These are phyloP conservation scores for Metellina segmentata DNA, from an alignment of 2,888 invertebrate species.

Conservation along the genomic window DNA sequence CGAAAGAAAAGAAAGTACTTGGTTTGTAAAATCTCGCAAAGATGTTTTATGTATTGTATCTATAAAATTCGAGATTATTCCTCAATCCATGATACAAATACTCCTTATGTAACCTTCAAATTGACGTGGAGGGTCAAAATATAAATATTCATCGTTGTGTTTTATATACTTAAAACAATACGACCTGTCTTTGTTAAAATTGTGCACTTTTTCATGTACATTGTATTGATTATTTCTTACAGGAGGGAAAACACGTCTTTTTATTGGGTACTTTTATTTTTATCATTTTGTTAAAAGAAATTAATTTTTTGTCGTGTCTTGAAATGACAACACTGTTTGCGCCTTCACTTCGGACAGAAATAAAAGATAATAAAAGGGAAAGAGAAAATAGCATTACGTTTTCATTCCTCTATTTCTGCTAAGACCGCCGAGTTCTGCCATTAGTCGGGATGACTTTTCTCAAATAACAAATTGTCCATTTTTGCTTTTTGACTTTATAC, in stretches of 20 bases:
- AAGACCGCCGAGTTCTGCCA: background rate
- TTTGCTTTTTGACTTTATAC: conserved; percentile 1
- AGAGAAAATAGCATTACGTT: conserved; percentile 25
- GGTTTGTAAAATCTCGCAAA: no score
- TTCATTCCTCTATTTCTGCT: conserved; percentile 7
- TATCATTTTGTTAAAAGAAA: conserved; percentile 15
- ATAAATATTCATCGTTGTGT: background rate
- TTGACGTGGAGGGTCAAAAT: no score
- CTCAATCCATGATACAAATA: no score
- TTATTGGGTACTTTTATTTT: background rate
- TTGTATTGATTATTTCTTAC: conserved; percentile 8
- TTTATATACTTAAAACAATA: background rate
- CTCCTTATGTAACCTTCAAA: no score
- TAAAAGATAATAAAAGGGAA: conserved; percentile 29
- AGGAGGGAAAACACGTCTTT: conserved; percentile 7
- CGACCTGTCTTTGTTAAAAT: background rate
- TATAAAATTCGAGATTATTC: no score
- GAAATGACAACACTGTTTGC: conserved; percentile 26
- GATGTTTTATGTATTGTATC: no score
- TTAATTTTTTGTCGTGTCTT: conserved; percentile 26
- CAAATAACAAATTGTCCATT: background rate
- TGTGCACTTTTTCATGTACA: background rate
- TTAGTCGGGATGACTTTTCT: conserved; percentile 21
- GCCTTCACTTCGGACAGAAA: background rate
- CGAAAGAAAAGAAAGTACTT: no score